Conservation (phyloP, 2,797 vertebrate genomes). For the Poecilia picta region DNA sequence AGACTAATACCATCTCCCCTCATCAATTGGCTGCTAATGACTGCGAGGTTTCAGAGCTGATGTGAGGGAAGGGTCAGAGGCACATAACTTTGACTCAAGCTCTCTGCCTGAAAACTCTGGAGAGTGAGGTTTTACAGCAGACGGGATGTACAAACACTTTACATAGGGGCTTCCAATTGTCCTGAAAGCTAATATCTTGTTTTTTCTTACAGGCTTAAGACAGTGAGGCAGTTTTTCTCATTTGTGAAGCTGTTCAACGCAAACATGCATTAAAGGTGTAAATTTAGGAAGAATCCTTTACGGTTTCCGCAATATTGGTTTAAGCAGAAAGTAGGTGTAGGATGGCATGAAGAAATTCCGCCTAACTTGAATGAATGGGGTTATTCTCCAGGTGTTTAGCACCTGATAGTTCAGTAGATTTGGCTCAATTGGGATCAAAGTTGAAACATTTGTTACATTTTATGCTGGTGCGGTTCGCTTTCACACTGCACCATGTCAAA, state of each 20-base stretch:
- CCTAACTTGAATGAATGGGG: background rate
- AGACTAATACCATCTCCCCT: slow-evolving; percentile 72
- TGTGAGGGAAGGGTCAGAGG: slow-evolving; percentile 64
- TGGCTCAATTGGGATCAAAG: no score
- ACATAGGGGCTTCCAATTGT: background rate
- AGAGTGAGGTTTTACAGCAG: background rate
- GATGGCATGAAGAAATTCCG: background rate
- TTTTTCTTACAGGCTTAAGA: background rate
- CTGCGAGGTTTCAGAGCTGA: slow-evolving; percentile 73
- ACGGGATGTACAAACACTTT: background rate
- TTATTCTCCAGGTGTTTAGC: no score
- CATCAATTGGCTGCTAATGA: slow-evolving; percentile 84
- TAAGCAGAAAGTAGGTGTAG: background rate
- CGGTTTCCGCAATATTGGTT: background rate
- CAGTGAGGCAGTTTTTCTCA: background rate
- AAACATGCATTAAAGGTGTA: background rate
- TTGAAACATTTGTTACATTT: no score
- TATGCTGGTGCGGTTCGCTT: no score
- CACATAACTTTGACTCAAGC: slow-evolving; percentile 62
- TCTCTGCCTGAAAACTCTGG: background rate
- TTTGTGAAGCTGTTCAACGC: background rate
- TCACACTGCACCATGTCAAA: no score
- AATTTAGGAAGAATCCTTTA: background rate
- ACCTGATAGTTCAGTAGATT: no score
- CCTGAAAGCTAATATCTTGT: background rate